Percentiles rank a stretch among this genome's conserved stretches.
phyloP scores from a whole-genome alignment of 2,113 vertebrate genomes.

The Nesogale talazaci region DNA sequence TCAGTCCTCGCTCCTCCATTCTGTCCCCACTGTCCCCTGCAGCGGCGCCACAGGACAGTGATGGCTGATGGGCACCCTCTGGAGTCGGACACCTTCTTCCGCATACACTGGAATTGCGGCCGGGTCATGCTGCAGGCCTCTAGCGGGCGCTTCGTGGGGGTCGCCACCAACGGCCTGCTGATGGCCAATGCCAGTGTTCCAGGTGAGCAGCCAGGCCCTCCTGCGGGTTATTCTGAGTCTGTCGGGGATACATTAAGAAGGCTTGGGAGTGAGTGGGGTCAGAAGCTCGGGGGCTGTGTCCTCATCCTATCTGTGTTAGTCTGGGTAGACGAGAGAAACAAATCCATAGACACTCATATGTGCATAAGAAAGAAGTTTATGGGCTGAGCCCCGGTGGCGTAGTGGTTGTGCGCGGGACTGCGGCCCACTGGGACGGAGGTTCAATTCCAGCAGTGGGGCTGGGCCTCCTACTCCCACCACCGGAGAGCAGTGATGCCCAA shows the following conservation, averaged over 20 bases:
- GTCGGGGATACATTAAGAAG: not conserved
- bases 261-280: not conserved
- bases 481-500: no score
- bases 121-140: slow-evolving; percentile 73
- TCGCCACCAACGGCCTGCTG: slow-evolving; percentile 61
- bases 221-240: not conserved
- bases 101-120: slow-evolving; percentile 75
- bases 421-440: no score
- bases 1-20: not conserved
- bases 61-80: slow-evolving; percentile 69
- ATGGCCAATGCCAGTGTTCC: slow-evolving; percentile 62
- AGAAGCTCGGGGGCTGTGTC: not conserved
- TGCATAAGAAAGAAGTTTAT: no score
- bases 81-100: slow-evolving; percentile 78
- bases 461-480: no score
- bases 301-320: not conserved
- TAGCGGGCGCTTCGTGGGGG: slow-evolving; percentile 69
- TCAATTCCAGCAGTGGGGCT: no score
- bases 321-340: no score
- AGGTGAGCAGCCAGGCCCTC: slow-evolving; percentile 43
- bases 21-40: not conserved
- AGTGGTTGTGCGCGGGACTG: no score
- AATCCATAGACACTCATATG: no score
- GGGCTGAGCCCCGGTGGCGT: no score
- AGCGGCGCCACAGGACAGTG: slow-evolving; percentile 72